Base-by-base conservation (phyloP, 1,140 invertebrate genomes). In the Odontomachus brunneus region DNA sequence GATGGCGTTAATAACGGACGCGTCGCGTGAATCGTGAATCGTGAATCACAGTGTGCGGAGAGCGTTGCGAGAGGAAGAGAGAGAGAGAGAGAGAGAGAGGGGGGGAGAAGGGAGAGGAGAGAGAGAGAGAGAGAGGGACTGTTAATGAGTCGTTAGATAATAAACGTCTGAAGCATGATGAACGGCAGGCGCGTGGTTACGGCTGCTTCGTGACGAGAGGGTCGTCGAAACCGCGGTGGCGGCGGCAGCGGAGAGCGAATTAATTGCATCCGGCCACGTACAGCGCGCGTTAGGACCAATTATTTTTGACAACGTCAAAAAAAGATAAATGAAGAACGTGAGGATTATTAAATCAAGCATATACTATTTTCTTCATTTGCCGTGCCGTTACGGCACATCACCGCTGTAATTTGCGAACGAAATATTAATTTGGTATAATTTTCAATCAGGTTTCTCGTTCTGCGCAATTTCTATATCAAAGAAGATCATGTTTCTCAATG, bases 121-220 rank as follows among this genome's bases (percentile, higher is more conserved):
- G 38, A 44, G 38, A 11, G 38, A 7, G 38, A 44, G 38, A 11
- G 38, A 44, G 38, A 44, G 38, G 5, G 38, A 44, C 65, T 80
- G 75, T 59, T 80, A 80, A 71, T 80, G 75, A 80, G 65, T 80
- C 33, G 33, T 80, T 48, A 71, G 51, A 71, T 78, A 78, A 80
- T 80, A 71, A 80, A 80, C 22, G 63, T 57, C 75, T 69, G 51
- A 69, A 26, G 7, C 33, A 19, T 80, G 65, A 80, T 71, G 22
- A 80, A 80, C 24, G 65, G 53, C 7, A 65, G 44, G n/a, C 51
- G 22, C n/a, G 7, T 78, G 75, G 14, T n/a, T 24, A 29, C 11
- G 29, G 33, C 15, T 38, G 29, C 26, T 33, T 26, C 12, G 51
- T 22, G 17, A 66, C 29, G 60, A 24, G 9, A 14, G 38, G 57